Base-by-base conservation (phyloP, 2,797 vertebrate species). In the Muraenolepis orangiensis region DNA sequence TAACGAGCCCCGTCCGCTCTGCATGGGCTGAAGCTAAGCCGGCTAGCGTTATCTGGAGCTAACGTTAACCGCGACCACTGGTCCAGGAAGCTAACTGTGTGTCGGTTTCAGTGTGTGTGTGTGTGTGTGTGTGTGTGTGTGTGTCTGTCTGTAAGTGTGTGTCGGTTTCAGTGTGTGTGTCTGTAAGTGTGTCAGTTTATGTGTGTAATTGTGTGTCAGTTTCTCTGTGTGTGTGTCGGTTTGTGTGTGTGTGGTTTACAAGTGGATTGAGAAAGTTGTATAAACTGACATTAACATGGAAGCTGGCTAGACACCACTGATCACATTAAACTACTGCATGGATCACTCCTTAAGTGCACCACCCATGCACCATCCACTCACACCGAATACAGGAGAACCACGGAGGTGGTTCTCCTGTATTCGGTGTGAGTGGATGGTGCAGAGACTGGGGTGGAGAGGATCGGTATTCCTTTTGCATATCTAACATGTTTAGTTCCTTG, bases 61-160 rank as follows among this genome's bases (percentile, higher is more conserved):
- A 71, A 74, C 81, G 83, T 78, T 82, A 86, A 81, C 76, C 76
- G 76, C 74, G 42, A 38, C n/a, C 67, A 34, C 73, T 74, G 76
- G 30, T 71, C 66, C 72, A 23, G 6, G 66, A 57, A 57, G 51
- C 51, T 69, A 69, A 69, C 69, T 57, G 51, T 57, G 51, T 23
- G n/a, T 23, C 51, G n/a, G 20, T 57, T 20, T n/a, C 6, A n/a
- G 18, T 51, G 42, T 51, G 16, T 3, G 18, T 51, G 18, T n/a
- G 46, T n/a, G 42, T 46, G 51, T 57, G 51, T 57, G 51, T 14
- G 51, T 57, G 51, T 57, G 51, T 14, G 51, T 51, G 18, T 51
- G 18, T 6, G 46, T 38, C 32, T 3, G 32, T 3, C 7, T n/a
- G n/a, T n/a, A n/a, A n/a, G n/a, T n/a, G n/a, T n/a, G n/a, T n/a